Percentiles rank a stretch among this genome's conserved stretches.
Conservation (phyloP, 1,140 invertebrate genomes). For the Hylyphantes graminicola region DNA sequence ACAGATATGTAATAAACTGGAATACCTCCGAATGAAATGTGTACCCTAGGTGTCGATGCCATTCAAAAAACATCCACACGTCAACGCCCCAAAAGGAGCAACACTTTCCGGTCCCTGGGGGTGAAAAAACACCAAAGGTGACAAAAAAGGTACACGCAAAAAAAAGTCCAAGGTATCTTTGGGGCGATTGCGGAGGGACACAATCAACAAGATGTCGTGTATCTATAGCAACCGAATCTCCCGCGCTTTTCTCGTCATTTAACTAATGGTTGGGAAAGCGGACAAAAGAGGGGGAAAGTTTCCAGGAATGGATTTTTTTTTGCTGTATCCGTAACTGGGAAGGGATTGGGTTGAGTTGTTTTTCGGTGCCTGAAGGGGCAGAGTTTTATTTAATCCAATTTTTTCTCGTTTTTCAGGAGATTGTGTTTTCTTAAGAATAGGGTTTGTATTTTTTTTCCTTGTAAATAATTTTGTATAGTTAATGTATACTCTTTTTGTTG, state of each 20-base stretch:
- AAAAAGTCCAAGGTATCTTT: constrained; percentile 28
- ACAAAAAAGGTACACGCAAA: neutral
- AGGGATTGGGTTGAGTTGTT: constrained; percentile 6
- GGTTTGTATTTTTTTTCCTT: too few species aligned
- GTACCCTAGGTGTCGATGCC: neutral
- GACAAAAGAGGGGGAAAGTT: constrained; percentile 45
- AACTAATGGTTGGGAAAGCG: constrained; percentile 54
- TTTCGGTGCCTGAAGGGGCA: constrained; percentile 14
- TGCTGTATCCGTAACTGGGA: constrained; percentile 31
- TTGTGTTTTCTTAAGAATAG: too few species aligned
- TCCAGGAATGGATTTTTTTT: constrained; percentile 14
- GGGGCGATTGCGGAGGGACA: constrained; percentile 6
- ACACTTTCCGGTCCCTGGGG: constrained; percentile 15
- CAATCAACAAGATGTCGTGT: constrained; percentile 52
- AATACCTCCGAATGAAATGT: neutral
- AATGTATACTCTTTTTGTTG: too few species aligned
- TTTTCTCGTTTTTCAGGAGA: neutral
- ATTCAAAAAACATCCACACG: constrained; percentile 14
- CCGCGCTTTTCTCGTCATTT: constrained; percentile 55
- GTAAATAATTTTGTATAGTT: too few species aligned
- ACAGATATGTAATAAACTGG: constrained; percentile 6
- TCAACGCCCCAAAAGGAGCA: constrained; percentile 27
- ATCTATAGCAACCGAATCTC: constrained; percentile 51
- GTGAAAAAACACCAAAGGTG: constrained; percentile 17
- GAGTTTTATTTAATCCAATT: constrained; percentile 51